Percentiles rank a stretch among this genome's conserved stretches.
Conservation (phyloP, 2,113 vertebrate genomes). For the Semnornis frantzii region DNA sequence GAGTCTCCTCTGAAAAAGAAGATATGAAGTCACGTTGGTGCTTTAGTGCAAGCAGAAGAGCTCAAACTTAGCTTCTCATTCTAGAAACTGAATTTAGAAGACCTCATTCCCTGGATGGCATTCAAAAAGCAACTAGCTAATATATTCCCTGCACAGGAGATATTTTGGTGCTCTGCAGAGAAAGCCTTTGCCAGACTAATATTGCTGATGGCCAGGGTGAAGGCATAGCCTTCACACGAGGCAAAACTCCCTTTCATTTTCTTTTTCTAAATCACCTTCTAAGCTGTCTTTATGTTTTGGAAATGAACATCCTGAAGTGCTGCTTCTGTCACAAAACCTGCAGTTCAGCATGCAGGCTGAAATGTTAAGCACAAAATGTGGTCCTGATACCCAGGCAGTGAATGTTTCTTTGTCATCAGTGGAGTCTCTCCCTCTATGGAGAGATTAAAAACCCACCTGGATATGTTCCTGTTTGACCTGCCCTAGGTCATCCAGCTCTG, state of each 20-base stretch:
- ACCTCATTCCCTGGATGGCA: neutral
- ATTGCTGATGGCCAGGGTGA: neutral
- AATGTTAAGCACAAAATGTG: constrained; percentile 6
- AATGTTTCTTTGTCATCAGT: neutral
- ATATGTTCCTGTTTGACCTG: no score
- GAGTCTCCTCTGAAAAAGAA: neutral
- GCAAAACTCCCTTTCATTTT: neutral
- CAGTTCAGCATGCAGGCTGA: constrained; percentile 16
- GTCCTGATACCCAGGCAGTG: constrained; percentile 32
- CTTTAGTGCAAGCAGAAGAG: neutral
- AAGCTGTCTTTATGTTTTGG: constrained; percentile 27
- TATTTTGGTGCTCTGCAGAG: constrained; percentile 14
- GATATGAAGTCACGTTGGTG: neutral
- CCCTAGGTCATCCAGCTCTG: no score
- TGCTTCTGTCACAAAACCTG: constrained; percentile 42
- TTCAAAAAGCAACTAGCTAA: constrained; percentile 6
- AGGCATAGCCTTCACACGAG: neutral
- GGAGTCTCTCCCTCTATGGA: no score
- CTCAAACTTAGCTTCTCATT: neutral
- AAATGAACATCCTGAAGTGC: neutral
- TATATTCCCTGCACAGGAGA: neutral
- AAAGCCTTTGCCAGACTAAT: neutral
- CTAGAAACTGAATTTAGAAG: neutral
- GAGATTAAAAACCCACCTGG: no score
- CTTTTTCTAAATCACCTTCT: constrained; percentile 14